phyloP scores from a whole-genome alignment of 2,888 invertebrate species.

The Eupithecia insigniata region DNA sequence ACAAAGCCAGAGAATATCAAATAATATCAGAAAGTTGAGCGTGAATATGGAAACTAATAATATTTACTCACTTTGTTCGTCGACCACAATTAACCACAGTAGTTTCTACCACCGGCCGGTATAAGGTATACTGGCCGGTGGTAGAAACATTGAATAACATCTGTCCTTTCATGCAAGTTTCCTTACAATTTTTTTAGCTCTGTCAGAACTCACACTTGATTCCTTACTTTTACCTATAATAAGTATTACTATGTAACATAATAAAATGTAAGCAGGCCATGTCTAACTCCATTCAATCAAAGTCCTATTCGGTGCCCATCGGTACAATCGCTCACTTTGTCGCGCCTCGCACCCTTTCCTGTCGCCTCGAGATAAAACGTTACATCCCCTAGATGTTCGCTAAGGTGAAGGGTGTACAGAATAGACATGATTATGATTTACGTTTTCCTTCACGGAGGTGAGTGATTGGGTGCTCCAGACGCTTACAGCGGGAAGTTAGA shows the following conservation, averaged over 20 bases:
- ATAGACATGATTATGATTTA: constrained; percentile 50
- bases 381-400: constrained; percentile 22
- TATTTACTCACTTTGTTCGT: not conserved
- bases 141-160: not conserved
- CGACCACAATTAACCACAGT: not conserved
- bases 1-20: not conserved
- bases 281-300: constrained; percentile 12
- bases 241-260: not conserved
- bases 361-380: constrained; percentile 26
- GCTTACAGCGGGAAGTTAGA: not conserved
- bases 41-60: not conserved
- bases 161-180: not conserved
- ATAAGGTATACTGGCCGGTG: too few species aligned
- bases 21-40: not conserved
- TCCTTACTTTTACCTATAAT: not conserved
- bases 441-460: constrained; percentile 41
- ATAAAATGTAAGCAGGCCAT: not conserved
- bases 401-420: constrained; percentile 34
- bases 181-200: not conserved
- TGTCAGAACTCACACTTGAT: not conserved
- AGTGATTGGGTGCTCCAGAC: constrained; percentile 23
- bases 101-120: not conserved
- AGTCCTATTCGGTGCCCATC: constrained; percentile 8
- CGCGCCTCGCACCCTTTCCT: constrained; percentile 13
- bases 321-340: constrained; percentile 9